Percentiles rank a stretch among this genome's conserved stretches.
These are phyloP conservation scores for Marcusenius ussheri DNA, from an alignment of 2,113 vertebrate genomes.

Conservation along the genomic window DNA sequence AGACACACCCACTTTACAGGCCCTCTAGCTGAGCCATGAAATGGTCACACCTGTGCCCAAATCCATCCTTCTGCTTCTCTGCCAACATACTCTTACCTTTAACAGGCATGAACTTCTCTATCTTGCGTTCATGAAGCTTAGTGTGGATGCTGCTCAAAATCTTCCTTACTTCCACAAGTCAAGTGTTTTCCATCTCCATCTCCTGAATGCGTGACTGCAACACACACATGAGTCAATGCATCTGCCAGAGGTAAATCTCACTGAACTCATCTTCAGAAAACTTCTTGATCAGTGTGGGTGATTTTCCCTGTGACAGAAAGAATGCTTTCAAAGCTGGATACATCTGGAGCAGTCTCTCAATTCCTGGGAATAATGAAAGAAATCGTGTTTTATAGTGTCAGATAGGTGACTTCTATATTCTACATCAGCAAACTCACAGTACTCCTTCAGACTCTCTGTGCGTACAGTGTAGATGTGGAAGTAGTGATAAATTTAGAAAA, in stretches of 20 bases:
- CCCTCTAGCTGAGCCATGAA: constrained; percentile 22
- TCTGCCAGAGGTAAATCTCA: constrained; percentile 37
- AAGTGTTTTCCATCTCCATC: constrained; percentile 26
- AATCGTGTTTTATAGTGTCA: constrained; percentile 30
- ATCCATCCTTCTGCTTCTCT: constrained; percentile 25
- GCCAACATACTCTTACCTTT: constrained; percentile 32
- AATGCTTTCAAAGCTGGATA: constrained; percentile 31
- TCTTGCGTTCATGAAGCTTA: constrained; percentile 23
- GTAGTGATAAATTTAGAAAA: constrained; percentile 30
- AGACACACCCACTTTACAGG: constrained; percentile 27
- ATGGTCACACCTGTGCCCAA: constrained; percentile 12
- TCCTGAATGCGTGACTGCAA: constrained; percentile 22
- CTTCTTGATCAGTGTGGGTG: constrained; percentile 16
- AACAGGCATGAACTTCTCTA: constrained; percentile 24
- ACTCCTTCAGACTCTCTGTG: constrained; percentile 30
- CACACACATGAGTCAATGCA: constrained; percentile 29
- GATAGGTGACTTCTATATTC: constrained; percentile 26
- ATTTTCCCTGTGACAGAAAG: constrained; percentile 31
- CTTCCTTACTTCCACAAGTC: constrained; percentile 28
- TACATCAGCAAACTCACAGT: constrained; percentile 26
- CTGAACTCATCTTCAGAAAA: constrained; percentile 33
- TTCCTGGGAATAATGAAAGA: constrained; percentile 28
- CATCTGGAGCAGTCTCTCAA: constrained; percentile 28
- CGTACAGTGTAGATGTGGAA: constrained; percentile 30
- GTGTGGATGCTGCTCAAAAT: constrained; percentile 23